A percentile compares a stretch with the other conserved stretches of the same genome.
These are phyloP conservation scores for Tragulus kanchil DNA, from an alignment of 2,113 vertebrate species.

Conservation along the genomic window DNA sequence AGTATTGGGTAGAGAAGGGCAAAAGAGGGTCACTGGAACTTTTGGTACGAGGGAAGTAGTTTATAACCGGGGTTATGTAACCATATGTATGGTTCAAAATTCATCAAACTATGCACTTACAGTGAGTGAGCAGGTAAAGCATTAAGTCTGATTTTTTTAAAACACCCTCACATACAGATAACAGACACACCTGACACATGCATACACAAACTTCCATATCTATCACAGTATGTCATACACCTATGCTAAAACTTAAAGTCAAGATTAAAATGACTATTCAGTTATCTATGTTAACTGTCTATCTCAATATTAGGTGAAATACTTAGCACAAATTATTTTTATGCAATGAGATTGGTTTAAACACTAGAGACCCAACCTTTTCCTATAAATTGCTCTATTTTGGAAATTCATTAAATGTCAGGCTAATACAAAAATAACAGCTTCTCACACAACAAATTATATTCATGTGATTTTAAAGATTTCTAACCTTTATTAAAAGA, in stretches of 20 bases:
- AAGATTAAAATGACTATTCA: constrained; percentile 12
- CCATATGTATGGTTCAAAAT: background rate
- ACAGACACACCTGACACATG: background rate
- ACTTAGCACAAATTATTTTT: background rate
- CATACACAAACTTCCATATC: background rate
- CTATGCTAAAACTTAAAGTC: background rate
- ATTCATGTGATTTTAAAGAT: background rate
- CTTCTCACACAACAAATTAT: background rate
- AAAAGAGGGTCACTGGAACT: background rate
- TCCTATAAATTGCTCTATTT: constrained; percentile 27
- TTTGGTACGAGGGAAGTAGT: background rate
- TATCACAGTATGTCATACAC: background rate
- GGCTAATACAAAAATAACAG: background rate
- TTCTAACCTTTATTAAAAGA: background rate
- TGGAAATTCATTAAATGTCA: background rate
- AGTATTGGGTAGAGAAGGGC: background rate
- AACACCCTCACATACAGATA: background rate
- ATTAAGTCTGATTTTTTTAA: background rate
- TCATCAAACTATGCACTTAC: background rate
- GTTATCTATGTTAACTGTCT: background rate
- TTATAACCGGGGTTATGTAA: background rate
- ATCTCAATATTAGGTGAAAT: background rate
- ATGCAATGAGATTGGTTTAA: constrained; percentile 14
- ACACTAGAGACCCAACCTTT: background rate
- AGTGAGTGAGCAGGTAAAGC: background rate